These are phyloP conservation scores for Mimas tiliae DNA, from an alignment of 2,888 invertebrate genomes.

Conservation along the genomic window DNA sequence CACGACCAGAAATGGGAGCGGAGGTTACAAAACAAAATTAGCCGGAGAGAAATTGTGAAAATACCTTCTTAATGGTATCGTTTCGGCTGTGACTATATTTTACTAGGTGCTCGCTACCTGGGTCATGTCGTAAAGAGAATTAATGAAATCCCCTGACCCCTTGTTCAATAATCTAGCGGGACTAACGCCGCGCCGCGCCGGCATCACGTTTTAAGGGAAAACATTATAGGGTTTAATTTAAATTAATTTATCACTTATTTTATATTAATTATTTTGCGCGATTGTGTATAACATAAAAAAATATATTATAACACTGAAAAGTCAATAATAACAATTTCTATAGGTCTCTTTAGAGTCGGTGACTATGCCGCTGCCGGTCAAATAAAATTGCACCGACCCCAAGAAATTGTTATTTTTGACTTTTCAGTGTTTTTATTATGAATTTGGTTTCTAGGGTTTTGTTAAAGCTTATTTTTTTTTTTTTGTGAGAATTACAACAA, in stretches of 20 bases:
- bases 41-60: constrained; percentile 43
- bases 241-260: constrained; percentile 10
- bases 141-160: constrained; percentile 52
- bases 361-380: no score
- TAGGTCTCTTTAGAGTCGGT: no score
- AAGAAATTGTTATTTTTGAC: no score
- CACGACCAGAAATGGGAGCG: constrained; percentile 11
- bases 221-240: neutral
- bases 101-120: constrained; percentile 41
- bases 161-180: constrained; percentile 40
- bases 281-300: neutral
- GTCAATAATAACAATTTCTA: neutral
- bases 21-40: constrained; percentile 44
- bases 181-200: no score
- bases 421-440: no score
- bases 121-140: constrained; percentile 56
- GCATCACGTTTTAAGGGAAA: neutral
- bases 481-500: no score
- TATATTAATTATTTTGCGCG: neutral
- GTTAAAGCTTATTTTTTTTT: no score
- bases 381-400: no score
- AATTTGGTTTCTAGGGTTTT: no score
- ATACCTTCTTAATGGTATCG: constrained; percentile 40
- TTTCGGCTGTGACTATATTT: constrained; percentile 49
- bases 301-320: no score